Conservation (phyloP, 2,888 invertebrate species). For the Ecliptopera silaceata region DNA sequence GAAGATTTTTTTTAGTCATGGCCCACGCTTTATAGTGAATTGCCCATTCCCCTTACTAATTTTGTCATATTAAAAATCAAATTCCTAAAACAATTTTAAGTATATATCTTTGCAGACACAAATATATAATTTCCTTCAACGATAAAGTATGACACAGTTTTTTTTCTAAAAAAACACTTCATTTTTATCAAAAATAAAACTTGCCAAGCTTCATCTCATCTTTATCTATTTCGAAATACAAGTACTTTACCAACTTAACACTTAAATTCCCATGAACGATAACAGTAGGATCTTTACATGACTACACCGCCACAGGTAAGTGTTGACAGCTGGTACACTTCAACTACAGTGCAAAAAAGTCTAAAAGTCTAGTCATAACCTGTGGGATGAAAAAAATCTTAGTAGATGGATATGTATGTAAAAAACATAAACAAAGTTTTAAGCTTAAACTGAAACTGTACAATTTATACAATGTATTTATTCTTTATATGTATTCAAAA, state of each 20-base stretch:
- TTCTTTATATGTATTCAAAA: no score
- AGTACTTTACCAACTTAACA: slow-evolving; percentile 26
- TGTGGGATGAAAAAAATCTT: no score
- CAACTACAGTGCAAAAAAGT: no score
- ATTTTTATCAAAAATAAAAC: background rate
- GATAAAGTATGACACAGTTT: background rate
- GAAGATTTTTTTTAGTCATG: no score
- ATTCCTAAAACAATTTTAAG: background rate
- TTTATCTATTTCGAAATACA: slow-evolving; percentile 12
- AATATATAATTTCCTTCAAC: background rate
- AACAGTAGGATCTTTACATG: slow-evolving; percentile 18
- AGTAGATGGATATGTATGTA: no score
- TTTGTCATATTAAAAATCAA: no score
- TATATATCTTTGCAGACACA: background rate
- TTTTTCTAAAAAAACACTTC: background rate
- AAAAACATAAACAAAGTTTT: no score
- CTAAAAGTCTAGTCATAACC: no score
- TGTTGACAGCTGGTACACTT: slow-evolving; percentile 7
- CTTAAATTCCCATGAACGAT: slow-evolving; percentile 32
- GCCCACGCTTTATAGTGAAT: no score
- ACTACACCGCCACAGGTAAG: background rate
- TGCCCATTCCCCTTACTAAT: no score
- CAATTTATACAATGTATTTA: no score
- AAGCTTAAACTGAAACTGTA: no score
- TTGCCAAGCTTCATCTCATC: slow-evolving; percentile 7